Conservation (phyloP, 1,140 invertebrate species). For the Steinernema khuongi region DNA sequence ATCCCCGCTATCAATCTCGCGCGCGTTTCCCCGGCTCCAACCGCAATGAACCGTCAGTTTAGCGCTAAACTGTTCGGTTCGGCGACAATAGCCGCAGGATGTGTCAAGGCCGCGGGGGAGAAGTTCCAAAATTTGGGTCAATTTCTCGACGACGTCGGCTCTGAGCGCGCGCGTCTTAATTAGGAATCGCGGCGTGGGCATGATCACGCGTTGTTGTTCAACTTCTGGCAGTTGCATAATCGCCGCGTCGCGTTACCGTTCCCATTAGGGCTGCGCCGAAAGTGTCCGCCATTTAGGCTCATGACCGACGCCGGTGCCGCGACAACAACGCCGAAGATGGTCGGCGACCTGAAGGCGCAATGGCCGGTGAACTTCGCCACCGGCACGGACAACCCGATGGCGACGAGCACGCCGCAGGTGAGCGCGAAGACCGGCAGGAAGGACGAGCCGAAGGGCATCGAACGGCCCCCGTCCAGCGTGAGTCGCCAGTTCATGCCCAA, state of each 20-base stretch:
- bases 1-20: not conserved
- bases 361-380: constrained; percentile 8
- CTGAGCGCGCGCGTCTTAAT: not conserved
- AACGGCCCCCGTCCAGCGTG: not conserved
- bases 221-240: constrained; percentile 2
- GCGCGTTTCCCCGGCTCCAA: not conserved
- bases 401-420: constrained; percentile 3
- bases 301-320: not conserved
- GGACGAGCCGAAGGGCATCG: not conserved
- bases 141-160: constrained; percentile 1
- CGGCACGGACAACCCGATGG: not conserved
- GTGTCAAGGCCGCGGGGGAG: not conserved
- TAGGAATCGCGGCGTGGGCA: not conserved
- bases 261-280: not conserved
- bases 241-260: not conserved
- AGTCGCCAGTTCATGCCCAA: constrained; percentile 8
- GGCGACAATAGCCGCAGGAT: not conserved
- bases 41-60: constrained; percentile 11
- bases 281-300: not conserved
- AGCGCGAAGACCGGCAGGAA: not conserved
- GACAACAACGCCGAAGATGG: constrained; percentile 5
- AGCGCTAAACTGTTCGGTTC: constrained; percentile 2
- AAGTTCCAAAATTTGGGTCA: constrained; percentile 15
- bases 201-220: constrained; percentile 12
- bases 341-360: constrained; percentile 11